phyloP scores from a whole-genome alignment of 2,113 vertebrate genomes.

The Acinonyx jubatus region DNA sequence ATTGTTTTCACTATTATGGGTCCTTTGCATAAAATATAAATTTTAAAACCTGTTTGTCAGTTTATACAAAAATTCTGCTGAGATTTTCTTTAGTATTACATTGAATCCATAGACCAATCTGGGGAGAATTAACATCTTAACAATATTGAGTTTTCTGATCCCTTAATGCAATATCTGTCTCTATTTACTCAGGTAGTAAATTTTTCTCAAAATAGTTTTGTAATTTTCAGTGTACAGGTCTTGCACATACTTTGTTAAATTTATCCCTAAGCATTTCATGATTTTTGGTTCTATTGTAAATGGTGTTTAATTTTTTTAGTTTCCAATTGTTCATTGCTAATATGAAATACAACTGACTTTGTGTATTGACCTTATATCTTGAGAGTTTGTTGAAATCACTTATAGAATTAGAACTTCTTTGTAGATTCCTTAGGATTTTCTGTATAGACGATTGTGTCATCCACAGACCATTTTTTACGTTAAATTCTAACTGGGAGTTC shows the following conservation, averaged over 20 bases:
- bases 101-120: neutral
- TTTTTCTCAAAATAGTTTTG: neutral
- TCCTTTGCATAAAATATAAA: neutral
- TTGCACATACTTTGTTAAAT: neutral
- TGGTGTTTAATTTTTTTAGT: neutral
- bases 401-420: neutral
- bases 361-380: neutral
- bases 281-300: neutral
- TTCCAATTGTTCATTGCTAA: neutral
- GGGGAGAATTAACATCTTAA: neutral
- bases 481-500: neutral
- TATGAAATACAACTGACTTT: neutral
- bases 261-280: neutral
- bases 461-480: neutral
- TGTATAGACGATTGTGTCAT: neutral
- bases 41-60: neutral
- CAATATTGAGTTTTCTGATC: neutral
- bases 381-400: neutral
- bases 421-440: conserved; percentile 7
- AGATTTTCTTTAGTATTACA: neutral
- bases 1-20: neutral
- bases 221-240: neutral
- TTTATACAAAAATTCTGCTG: neutral
- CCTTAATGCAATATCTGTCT: neutral
- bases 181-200: neutral